phyloP scores from a whole-genome alignment of 2,888 invertebrate species.

The Tachina lurida region DNA sequence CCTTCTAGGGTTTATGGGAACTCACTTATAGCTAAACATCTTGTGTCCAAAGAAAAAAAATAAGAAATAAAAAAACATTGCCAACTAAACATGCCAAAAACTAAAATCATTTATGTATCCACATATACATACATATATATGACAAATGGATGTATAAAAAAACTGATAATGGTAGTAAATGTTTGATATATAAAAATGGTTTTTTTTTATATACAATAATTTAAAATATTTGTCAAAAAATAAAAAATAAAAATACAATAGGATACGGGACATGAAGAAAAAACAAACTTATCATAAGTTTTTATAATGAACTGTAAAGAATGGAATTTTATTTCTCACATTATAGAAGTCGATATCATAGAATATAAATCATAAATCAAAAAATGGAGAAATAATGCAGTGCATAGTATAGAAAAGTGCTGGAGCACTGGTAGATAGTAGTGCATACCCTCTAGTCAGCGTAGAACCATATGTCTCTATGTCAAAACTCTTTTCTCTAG shows the following conservation, averaged over 20 bases:
- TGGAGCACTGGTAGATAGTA: background rate
- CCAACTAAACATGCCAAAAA: slow-evolving; percentile 57
- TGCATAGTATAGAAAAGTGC: slow-evolving; percentile 38
- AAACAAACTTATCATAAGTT: slow-evolving; percentile 3
- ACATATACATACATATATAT: background rate
- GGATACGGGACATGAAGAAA: background rate
- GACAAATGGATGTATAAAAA: slow-evolving; percentile 60
- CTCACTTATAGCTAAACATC: background rate
- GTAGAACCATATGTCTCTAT: no score
- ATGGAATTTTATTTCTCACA: slow-evolving; percentile 62
- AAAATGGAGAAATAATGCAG: slow-evolving; percentile 48
- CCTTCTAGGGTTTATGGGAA: slow-evolving; percentile 13
- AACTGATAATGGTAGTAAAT: slow-evolving; percentile 65
- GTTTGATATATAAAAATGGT: slow-evolving; percentile 59
- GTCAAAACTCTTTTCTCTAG: no score
- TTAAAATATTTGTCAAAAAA: slow-evolving; percentile 62
- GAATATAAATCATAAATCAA: slow-evolving; percentile 66
- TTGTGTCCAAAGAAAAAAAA: slow-evolving; percentile 8
- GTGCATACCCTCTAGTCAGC: no score
- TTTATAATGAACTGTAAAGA: slow-evolving; percentile 49
- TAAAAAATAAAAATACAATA: slow-evolving; percentile 7
- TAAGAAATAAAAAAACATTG: slow-evolving; percentile 10
- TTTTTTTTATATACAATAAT: slow-evolving; percentile 53
- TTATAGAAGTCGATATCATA: slow-evolving; percentile 65
- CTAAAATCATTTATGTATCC: slow-evolving; percentile 25